Base-by-base conservation (phyloP, 2,888 invertebrate species). In the Carcina quercana region DNA sequence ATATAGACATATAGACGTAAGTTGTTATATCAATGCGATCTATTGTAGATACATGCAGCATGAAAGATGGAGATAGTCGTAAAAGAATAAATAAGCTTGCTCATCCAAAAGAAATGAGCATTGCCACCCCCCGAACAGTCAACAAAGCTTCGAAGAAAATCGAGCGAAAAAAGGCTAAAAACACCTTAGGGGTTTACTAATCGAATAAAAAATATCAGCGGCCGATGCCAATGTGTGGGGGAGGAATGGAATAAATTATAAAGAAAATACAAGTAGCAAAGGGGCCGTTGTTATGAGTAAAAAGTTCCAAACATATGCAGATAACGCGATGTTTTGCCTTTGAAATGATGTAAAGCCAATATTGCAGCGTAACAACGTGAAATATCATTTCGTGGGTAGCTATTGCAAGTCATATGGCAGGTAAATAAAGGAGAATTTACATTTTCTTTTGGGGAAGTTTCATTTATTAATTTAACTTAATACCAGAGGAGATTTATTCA, bases 131-230 rank as follows among this genome's bases (percentile, higher is more conserved):
- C 73, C 62, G 64, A 80, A 74, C 76, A 82, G 80, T 80, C 80
- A 82, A 83, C 82, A 82, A 82, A 79, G 80, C 82, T 78, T 78
- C 70, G 79, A 84, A 82, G 83, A 83, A 85, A 85, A 84, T 83
- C 80, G 82, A 80, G 74, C 83, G 82, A 83, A 83, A 85, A 84
- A 85, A 82, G 82, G 79, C 84, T 84, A 85, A 85, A 85, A 85
- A 84, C 84, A 84, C 85, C 85, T 85, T 78, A 72, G 85, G 85
- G 85, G 84, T 80, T 83, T 84, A 82, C 85, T 85, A 85, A 85
- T 85, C 85, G 85, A 85, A 85, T 85, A 85, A 85, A 85, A 82
- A 85, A 85, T 85, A 85, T 85, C 85, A 83, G 83, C 82, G 82
- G 74, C 80, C 80, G 75, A 82, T 80, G 80, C 75, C 78, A 74